These are phyloP conservation scores for Patella depressa DNA, from an alignment of 2,888 invertebrate genomes.

Conservation along the genomic window DNA sequence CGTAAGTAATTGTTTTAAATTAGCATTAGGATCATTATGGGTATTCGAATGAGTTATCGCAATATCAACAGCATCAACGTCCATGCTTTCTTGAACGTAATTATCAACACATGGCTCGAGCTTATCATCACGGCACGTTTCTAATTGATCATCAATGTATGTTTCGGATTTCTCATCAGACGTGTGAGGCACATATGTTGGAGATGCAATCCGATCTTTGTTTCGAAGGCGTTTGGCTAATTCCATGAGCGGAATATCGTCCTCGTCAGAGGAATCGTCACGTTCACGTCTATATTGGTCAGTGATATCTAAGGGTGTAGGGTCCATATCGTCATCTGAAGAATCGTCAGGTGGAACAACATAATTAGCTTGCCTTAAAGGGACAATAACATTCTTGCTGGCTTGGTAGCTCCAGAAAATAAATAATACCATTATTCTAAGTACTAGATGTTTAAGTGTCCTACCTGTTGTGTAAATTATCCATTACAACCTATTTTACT, in stretches of 20 bases:
- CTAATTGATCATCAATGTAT: not conserved
- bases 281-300: not conserved
- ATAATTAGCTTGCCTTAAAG: slow-evolving; percentile 17
- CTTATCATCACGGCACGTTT: not conserved
- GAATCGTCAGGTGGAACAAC: slow-evolving; percentile 22
- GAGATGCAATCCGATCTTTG: not conserved
- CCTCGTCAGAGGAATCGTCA: slow-evolving; percentile 10
- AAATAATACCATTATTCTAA: too few species aligned
- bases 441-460: too few species aligned
- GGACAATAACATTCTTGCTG: too few species aligned
- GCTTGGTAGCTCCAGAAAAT: too few species aligned
- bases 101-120: not conserved
- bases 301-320: not conserved
- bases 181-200: not conserved
- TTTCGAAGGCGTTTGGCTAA: slow-evolving; percentile 2
- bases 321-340: not conserved
- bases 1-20: slow-evolving; percentile 1
- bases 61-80: too few species aligned
- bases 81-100: not conserved
- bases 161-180: not conserved
- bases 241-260: slow-evolving; percentile 15
- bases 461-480: too few species aligned
- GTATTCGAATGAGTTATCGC: not conserved
- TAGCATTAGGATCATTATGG: not conserved
- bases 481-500: too few species aligned